Conservation (phyloP, 1,140 invertebrate genomes). For the Listronotus oregonensis region DNA sequence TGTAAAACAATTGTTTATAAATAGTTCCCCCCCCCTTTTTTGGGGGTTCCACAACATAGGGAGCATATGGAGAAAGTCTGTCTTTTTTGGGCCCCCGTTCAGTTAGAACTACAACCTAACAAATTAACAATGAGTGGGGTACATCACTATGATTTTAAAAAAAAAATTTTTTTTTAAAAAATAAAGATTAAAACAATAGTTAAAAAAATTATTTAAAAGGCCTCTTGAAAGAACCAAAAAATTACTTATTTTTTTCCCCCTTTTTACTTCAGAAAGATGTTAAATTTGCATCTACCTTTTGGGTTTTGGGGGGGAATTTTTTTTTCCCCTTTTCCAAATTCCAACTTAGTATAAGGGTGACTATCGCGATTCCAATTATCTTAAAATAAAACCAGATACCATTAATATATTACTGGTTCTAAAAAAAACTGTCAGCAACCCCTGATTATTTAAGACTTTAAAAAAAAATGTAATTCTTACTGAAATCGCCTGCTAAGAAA, state of each 20-base stretch:
- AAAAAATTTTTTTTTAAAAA: too few relatives aligned
- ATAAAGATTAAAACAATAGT: too few relatives aligned
- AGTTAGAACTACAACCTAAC: slow-evolving; percentile 75
- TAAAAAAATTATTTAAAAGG: too few relatives aligned
- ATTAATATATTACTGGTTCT: too few relatives aligned
- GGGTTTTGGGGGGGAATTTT: slow-evolving; percentile 78
- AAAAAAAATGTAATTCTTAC: too few relatives aligned
- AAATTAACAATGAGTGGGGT: not conserved
- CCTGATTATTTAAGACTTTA: too few relatives aligned
- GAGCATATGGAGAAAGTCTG: slow-evolving; percentile 94
- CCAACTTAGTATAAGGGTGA: slow-evolving; percentile 82
- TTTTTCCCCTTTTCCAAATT: slow-evolving; percentile 96
- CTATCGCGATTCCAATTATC: slow-evolving; percentile 87
- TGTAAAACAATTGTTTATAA: slow-evolving; percentile 90
- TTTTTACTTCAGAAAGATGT: slow-evolving; percentile 90
- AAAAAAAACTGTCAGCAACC: too few relatives aligned
- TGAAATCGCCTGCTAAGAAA: slow-evolving; percentile 94
- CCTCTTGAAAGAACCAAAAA: too few relatives aligned
- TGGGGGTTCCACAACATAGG: slow-evolving; percentile 85
- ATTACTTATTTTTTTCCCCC: slow-evolving; percentile 57
- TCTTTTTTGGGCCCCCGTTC: slow-evolving; percentile 78
- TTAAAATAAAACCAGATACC: slow-evolving; percentile 52
- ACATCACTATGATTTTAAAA: not conserved
- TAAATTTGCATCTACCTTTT: slow-evolving; percentile 83
- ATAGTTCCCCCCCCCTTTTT: slow-evolving; percentile 73